Percentiles rank a stretch among this genome's conserved stretches.
Evolutionary conservation across 2,888 invertebrate species (phyloP).

Genomic region (Drosophila monieri): DNA sequence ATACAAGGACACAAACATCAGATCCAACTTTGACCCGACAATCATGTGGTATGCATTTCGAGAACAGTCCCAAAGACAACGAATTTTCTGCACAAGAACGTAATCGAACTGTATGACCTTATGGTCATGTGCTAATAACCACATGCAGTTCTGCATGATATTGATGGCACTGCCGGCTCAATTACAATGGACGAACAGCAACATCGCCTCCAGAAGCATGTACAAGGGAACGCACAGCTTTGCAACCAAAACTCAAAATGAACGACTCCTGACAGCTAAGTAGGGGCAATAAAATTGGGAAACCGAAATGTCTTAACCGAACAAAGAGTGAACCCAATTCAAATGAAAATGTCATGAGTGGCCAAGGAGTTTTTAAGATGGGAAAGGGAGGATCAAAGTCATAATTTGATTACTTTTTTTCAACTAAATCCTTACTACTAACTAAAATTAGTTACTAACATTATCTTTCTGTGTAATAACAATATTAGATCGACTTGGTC

Average conservation of each 20-base stretch:
- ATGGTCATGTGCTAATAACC: conserved; percentile 52
- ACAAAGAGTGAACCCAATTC: conserved; percentile 27
- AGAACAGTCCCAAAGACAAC: not conserved
- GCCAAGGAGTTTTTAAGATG: conserved; percentile 14
- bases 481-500: conserved; percentile 37
- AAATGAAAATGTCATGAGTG: conserved; percentile 43
- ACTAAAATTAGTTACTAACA: too few species aligned
- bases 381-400: not conserved
- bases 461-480: conserved; percentile 1
- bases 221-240: not conserved
- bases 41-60: not conserved
- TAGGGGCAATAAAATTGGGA: conserved; percentile 4
- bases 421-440: not conserved
- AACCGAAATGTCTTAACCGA: not conserved
- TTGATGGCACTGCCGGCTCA: conserved; percentile 18
- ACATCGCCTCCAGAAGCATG: not conserved
- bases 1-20: not conserved
- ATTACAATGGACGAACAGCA: not conserved
- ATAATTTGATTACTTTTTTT: not conserved
- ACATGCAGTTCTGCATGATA: conserved; percentile 54
- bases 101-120: not conserved
- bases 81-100: not conserved
- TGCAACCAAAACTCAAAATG: conserved; percentile 13
- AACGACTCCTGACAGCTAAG: conserved; percentile 28
- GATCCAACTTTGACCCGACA: not conserved